Percentiles rank a stretch among this genome's conserved stretches.
These are phyloP conservation scores for Ctenochaetus hawaiiensis DNA, from an alignment of 2,797 vertebrate genomes.

Conservation along the genomic window DNA sequence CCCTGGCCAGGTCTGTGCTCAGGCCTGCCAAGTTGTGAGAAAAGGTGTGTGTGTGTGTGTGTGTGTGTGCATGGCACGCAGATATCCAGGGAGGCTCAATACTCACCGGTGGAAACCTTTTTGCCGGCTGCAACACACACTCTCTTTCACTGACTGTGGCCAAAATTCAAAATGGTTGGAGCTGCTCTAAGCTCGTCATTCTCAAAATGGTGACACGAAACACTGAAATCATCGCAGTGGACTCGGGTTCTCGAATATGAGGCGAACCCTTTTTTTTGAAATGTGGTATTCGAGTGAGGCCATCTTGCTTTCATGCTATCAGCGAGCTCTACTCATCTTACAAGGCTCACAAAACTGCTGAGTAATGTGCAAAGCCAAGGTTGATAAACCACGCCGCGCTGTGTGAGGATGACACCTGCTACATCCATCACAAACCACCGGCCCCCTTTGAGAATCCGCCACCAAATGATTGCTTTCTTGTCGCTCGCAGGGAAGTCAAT, in stretches of 20 bases:
- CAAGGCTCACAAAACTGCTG: slow-evolving; percentile 40
- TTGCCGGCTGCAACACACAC: slow-evolving; percentile 70
- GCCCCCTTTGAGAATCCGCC: slow-evolving; percentile 38
- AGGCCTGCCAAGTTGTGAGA: slow-evolving; percentile 64
- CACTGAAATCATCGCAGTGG: slow-evolving; percentile 12
- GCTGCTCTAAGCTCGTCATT: slow-evolving; percentile 57
- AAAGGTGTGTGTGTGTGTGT: slow-evolving; percentile 44
- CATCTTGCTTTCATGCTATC: not conserved
- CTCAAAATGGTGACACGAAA: slow-evolving; percentile 48
- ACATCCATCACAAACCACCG: slow-evolving; percentile 7
- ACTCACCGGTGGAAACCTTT: slow-evolving; percentile 62
- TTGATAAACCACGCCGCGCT: slow-evolving; percentile 9
- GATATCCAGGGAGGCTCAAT: slow-evolving; percentile 49
- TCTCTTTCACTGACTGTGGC: slow-evolving; percentile 39
- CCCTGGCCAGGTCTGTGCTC: slow-evolving; percentile 45
- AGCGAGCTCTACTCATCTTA: slow-evolving; percentile 7
- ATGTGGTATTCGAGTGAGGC: slow-evolving; percentile 9
- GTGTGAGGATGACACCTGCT: slow-evolving; percentile 40
- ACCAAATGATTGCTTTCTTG: slow-evolving; percentile 32
- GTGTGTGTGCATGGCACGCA: slow-evolving; percentile 35
- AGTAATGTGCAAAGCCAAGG: slow-evolving; percentile 14
- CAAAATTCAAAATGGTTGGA: slow-evolving; percentile 53
- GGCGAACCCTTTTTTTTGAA: slow-evolving; percentile 13
- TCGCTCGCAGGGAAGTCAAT: slow-evolving; percentile 10
- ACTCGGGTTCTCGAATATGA: slow-evolving; percentile 9